phyloP scores from a whole-genome alignment of 2,113 vertebrate genomes.

The Tympanuchus pallidicinctus region DNA sequence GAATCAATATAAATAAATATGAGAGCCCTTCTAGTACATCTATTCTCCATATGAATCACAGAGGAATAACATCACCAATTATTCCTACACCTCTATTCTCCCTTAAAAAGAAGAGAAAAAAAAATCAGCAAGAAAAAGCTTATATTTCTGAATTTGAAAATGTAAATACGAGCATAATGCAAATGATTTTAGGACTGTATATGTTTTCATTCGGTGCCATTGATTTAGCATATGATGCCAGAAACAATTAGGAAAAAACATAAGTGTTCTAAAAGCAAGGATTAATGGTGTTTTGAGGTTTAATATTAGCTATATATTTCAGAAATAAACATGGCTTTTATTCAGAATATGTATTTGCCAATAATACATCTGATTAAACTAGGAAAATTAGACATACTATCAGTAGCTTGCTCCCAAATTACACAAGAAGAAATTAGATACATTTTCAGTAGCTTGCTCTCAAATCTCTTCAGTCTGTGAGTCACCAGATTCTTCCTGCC shows the following conservation, averaged over 20 bases:
- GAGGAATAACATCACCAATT: not conserved
- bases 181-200: constrained; percentile 61
- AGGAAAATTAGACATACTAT: constrained; percentile 79
- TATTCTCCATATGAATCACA: not conserved
- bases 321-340: constrained; percentile 66
- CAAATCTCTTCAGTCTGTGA: constrained; percentile 84
- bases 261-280: constrained; percentile 32
- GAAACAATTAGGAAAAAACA: constrained; percentile 57
- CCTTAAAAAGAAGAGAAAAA: not conserved
- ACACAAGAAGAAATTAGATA: constrained; percentile 82
- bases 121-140: not conserved
- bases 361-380: constrained; percentile 73
- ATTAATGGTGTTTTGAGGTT: constrained; percentile 25
- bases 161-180: constrained; percentile 28
- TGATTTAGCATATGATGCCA: constrained; percentile 54
- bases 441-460: constrained; percentile 87
- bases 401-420: constrained; percentile 80
- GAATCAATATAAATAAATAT: not conserved
- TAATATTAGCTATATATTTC: constrained; percentile 64
- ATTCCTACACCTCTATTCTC: not conserved
- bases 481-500: constrained; percentile 81
- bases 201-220: constrained; percentile 56
- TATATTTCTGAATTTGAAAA: not conserved
- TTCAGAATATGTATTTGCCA: constrained; percentile 72
- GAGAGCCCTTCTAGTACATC: not conserved